A percentile compares a stretch with the other conserved stretches of the same genome.
Conservation (phyloP, 2,888 invertebrate genomes). For the Drosophila silvestris region DNA sequence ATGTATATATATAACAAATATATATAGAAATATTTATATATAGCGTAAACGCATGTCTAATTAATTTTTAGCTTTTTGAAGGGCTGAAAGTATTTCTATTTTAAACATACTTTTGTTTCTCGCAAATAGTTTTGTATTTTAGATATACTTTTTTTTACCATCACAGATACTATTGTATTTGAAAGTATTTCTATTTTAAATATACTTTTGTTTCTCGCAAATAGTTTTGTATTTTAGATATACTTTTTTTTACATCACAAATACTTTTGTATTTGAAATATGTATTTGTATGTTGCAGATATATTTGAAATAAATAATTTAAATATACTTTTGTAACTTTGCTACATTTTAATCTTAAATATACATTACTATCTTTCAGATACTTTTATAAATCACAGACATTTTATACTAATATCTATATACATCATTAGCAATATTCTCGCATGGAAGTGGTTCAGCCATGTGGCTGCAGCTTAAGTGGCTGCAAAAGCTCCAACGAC, state of each 20-base stretch:
- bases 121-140: neutral
- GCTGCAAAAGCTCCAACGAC: neutral
- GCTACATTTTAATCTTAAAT: neutral
- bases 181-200: neutral
- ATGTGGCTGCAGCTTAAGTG: neutral
- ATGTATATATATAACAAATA: too few species aligned
- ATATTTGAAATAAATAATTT: too few species aligned
- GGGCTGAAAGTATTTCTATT: neutral
- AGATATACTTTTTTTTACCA: neutral
- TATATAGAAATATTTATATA: too few species aligned
- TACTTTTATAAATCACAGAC: neutral
- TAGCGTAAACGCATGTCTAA: too few species aligned
- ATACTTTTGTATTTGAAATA: neutral
- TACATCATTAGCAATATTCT: neutral
- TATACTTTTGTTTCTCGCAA: neutral
- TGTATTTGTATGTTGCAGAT: neutral
- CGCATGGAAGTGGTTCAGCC: neutral
- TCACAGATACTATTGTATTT: too few species aligned
- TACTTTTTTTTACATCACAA: neutral
- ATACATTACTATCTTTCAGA: neutral
- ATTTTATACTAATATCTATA: neutral
- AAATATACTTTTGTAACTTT: neutral
- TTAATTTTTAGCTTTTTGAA: too few species aligned
- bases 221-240: neutral
- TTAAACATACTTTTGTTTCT: too few species aligned